These are phyloP conservation scores for Orcinus orca DNA, from an alignment of 2,113 vertebrate species.

Conservation along the genomic window DNA sequence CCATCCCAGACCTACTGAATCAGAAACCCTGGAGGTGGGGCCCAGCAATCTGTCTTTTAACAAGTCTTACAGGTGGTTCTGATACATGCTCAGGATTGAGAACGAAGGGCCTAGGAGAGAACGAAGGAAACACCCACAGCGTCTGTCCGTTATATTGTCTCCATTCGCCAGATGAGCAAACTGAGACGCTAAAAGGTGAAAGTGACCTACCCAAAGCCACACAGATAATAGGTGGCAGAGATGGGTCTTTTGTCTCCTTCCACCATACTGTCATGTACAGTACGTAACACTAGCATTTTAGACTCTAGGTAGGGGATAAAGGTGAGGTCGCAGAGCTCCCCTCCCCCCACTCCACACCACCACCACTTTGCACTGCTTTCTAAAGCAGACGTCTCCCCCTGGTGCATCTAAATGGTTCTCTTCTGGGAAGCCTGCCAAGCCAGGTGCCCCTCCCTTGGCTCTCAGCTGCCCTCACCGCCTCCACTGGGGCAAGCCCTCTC, in stretches of 20 bases:
- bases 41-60: neutral
- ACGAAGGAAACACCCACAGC: too few species aligned
- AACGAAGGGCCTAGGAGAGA: neutral
- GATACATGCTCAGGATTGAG: neutral
- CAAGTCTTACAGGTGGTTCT: neutral
- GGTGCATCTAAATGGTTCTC: constrained; percentile 53
- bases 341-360: neutral
- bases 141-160: accelerated
- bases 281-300: neutral
- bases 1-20: neutral
- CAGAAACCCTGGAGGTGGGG: neutral
- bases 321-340: neutral
- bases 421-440: constrained; percentile 56
- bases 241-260: neutral
- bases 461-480: neutral
- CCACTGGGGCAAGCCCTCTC: neutral
- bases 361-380: constrained; percentile 1
- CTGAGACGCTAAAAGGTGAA: neutral
- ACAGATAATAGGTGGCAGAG: neutral
- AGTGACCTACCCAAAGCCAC: neutral
- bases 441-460: constrained; percentile 44
- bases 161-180: neutral
- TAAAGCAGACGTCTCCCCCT: constrained; percentile 39
- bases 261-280: accelerated
- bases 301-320: neutral